phyloP scores from a whole-genome alignment of 1,140 invertebrate genomes.

The Leptoteleia sp. region DNA sequence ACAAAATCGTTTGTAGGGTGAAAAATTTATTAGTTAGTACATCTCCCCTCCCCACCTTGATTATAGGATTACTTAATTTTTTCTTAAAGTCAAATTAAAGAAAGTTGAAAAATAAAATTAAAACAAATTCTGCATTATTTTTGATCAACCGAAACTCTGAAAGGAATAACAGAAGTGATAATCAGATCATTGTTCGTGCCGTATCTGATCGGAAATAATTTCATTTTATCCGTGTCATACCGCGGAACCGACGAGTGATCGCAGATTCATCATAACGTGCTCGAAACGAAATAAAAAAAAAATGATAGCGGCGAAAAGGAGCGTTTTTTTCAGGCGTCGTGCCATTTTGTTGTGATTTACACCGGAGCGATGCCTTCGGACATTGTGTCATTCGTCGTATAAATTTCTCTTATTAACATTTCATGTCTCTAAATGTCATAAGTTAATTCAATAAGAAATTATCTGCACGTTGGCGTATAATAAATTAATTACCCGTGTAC shows the following conservation, averaged over 20 bases:
- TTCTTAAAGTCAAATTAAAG: no score
- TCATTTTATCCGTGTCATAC: constrained; percentile 10
- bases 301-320: neutral
- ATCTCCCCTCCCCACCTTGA: no score
- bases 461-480: constrained; percentile 33
- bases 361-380: neutral
- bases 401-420: constrained; percentile 66
- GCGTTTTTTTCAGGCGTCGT: constrained; percentile 9
- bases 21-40: no score
- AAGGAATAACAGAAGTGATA: constrained; percentile 1
- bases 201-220: constrained; percentile 26
- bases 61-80: no score
- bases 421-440: constrained; percentile 58
- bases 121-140: no score
- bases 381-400: constrained; percentile 47
- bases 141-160: no score
- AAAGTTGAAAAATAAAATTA: no score
- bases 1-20: no score
- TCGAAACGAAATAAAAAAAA: neutral
- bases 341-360: constrained; percentile 35
- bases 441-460: constrained; percentile 54
- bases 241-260: constrained; percentile 3
- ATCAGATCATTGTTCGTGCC: constrained; percentile 7
- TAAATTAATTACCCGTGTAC: constrained; percentile 34
- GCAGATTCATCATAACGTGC: constrained; percentile 5